Base-by-base conservation (phyloP, 2,113 vertebrate species). In the Sylvicapra grimmia region DNA sequence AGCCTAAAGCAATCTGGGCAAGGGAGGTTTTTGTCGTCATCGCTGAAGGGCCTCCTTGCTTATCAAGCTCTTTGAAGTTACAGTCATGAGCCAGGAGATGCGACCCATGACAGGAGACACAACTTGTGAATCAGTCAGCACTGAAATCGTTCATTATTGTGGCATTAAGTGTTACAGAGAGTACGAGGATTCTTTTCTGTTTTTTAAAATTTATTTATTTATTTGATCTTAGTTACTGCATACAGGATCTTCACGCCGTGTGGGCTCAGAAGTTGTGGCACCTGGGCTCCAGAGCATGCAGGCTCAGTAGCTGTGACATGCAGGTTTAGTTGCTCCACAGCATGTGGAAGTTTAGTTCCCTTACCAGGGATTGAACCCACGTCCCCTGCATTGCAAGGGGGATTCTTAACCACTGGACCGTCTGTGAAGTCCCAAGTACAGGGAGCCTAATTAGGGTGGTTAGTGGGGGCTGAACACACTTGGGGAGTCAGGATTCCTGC, bases 391-490 rank as follows among this genome's bases (percentile, higher is more conserved):
- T 40, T 75, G 68, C 40, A 77, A 77, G 23, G 72, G 6, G 72
- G 23, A 44, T 77, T 77, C 40, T 77, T 44, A 77, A 27, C 72
- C 23, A 77, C 72, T 40, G 40, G 40, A 27, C 72, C 3, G 44
- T 25, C 72, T 44, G 40, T 25, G 72, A 44, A 77, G 72, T 44
- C 72, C 72, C 23, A 31, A 2, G 36, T 9, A 6, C 4, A 23
- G 54, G 23, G 33, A 5, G 29, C n/a, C 65, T 5, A 4, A n/a
- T 11, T 36, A 47, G 33, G 13, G 13, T 29, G 23, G 54, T 23
- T 25, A 8, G 8, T 6, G 36, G 44, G 29, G 8, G 49, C 12
- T 1, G 1, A 47, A 12, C 4, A 47, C 16, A 3, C 10, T 33
- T 8, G 49, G 21, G 14, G 31, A 61, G 44, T 27, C 3, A 16